These are phyloP conservation scores for Drosophila tsacasi DNA, from an alignment of 1,140 invertebrate species.

Conservation along the genomic window DNA sequence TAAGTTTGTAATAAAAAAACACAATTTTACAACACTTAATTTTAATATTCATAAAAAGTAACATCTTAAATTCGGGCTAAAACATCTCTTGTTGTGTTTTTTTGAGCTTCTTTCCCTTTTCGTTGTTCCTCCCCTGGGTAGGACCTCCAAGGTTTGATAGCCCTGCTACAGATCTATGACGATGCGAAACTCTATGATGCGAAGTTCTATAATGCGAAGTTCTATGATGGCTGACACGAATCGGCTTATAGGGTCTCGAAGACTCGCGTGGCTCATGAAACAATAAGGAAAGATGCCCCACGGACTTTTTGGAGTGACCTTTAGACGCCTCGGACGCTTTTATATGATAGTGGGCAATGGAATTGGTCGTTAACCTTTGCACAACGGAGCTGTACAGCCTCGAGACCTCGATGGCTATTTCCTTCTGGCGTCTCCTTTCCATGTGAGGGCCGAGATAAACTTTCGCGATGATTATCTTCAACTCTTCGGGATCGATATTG, in stretches of 20 bases:
- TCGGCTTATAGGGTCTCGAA: background rate
- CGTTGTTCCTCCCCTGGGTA: background rate
- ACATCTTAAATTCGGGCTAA: too few species aligned
- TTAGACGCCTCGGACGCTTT: background rate
- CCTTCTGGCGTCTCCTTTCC: background rate
- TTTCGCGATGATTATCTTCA: background rate
- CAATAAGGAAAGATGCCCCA: background rate
- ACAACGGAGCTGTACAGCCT: constrained; percentile 1
- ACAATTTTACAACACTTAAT: too few species aligned
- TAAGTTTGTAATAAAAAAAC: too few species aligned
- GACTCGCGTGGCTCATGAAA: background rate
- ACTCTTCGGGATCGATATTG: background rate
- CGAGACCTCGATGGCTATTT: background rate
- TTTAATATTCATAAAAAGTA: too few species aligned
- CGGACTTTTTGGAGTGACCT: background rate
- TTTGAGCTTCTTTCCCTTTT: background rate
- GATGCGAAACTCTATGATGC: too few species aligned
- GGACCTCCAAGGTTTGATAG: background rate
- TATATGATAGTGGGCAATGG: background rate
- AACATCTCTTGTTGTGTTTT: too few species aligned
- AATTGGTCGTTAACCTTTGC: background rate
- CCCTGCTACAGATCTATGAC: background rate
- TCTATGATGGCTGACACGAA: too few species aligned
- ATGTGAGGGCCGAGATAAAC: background rate
- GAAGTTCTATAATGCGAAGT: too few species aligned